Conservation (phyloP, 2,797 vertebrate genomes). For the Syncerus caffer region DNA sequence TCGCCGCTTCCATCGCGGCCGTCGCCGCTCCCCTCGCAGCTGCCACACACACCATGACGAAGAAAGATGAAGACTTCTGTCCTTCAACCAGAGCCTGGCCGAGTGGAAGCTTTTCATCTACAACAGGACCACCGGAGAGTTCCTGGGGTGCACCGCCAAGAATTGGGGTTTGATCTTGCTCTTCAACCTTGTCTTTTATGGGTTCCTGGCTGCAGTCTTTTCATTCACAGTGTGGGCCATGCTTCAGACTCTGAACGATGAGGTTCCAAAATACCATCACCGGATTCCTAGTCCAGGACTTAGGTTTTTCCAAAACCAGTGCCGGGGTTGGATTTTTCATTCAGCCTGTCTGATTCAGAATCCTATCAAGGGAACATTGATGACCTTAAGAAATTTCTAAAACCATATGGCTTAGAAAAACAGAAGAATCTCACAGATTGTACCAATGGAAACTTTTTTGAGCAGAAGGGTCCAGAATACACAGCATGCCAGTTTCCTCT, state of each 20-base stretch:
- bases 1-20: constrained; percentile 29
- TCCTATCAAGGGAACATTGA: background rate
- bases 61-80: background rate
- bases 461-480: background rate
- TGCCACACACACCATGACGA: background rate
- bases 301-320: background rate
- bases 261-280: background rate
- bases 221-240: background rate
- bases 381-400: background rate
- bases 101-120: background rate
- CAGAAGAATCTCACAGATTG: background rate
- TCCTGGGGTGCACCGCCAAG: background rate
- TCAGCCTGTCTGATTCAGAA: background rate
- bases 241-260: background rate
- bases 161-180: background rate
- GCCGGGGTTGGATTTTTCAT: background rate
- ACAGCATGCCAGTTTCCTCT: background rate
- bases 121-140: background rate
- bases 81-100: background rate
- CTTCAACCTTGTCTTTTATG: background rate
- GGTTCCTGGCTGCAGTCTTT: background rate
- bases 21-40: constrained; percentile 15
- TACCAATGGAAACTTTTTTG: background rate
- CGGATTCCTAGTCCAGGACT: background rate
- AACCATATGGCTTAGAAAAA: background rate